Conservation (phyloP, 2,113 vertebrate genomes). For the Lycocorax pyrrhopterus region DNA sequence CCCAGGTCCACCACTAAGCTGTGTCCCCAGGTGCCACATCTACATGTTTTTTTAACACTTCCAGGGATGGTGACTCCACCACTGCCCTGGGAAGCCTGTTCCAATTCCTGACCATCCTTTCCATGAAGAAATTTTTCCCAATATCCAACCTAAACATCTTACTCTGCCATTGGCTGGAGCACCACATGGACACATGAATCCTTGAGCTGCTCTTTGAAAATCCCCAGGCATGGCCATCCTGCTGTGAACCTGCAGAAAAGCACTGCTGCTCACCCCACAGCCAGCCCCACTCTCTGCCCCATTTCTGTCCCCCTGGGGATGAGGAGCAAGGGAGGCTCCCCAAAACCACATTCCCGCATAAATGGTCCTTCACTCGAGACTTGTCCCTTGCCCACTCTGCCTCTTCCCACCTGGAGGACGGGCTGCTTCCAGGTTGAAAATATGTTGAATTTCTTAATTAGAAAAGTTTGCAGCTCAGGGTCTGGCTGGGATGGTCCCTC, state of each 20-base stretch:
- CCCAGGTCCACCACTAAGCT: neutral
- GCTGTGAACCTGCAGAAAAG: neutral
- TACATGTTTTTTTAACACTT: neutral
- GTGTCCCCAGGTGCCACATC: neutral
- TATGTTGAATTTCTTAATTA: neutral
- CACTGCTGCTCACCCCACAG: neutral
- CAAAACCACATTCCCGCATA: neutral
- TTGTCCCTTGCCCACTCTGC: neutral
- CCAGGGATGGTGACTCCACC: neutral
- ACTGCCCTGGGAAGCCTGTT: neutral
- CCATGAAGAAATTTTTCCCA: neutral
- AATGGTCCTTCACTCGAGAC: neutral
- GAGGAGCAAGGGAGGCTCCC: neutral
- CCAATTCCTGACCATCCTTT: neutral
- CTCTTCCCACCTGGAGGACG: neutral
- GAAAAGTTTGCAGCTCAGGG: neutral
- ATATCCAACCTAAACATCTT: neutral
- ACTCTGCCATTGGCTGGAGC: neutral
- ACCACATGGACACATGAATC: neutral
- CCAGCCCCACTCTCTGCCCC: too few relatives aligned
- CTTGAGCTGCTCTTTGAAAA: neutral
- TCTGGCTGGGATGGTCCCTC: neutral
- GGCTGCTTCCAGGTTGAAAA: neutral
- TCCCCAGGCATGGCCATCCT: neutral
- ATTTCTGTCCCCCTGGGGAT: neutral